Conservation (phyloP, 1,140 invertebrate genomes). For the Aphaenogaster floridana region DNA sequence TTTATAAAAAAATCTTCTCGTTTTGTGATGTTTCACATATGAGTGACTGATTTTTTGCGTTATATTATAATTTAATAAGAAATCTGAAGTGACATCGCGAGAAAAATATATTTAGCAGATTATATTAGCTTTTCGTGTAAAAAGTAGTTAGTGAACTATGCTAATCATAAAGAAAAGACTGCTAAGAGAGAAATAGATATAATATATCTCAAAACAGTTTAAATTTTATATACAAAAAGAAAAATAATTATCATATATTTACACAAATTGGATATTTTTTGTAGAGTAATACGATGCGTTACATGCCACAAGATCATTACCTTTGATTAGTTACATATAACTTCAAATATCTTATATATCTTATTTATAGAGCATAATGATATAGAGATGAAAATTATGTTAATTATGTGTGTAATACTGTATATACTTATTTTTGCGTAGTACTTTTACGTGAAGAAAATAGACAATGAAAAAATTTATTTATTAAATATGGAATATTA, state of each 20-base stretch:
- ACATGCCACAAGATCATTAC: not conserved
- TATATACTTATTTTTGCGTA: slow-evolving; percentile 34
- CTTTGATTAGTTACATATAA: slow-evolving; percentile 21
- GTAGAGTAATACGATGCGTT: not conserved
- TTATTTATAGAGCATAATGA: slow-evolving; percentile 33
- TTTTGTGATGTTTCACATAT: slow-evolving; percentile 28
- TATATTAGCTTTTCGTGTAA: slow-evolving; percentile 1
- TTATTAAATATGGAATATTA: slow-evolving; percentile 31
- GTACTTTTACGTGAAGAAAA: slow-evolving; percentile 15
- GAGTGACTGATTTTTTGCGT: slow-evolving; percentile 50
- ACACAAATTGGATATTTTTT: slow-evolving; percentile 4
- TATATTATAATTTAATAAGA: slow-evolving; percentile 45
- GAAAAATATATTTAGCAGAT: slow-evolving; percentile 11
- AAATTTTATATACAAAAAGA: slow-evolving; percentile 6
- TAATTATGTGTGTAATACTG: not conserved
- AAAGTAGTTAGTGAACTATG: slow-evolving; percentile 12
- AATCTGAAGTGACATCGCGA: slow-evolving; percentile 63
- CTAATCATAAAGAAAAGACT: slow-evolving; percentile 31
- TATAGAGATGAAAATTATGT: slow-evolving; percentile 2
- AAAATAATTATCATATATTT: slow-evolving; percentile 11
- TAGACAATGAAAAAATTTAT: slow-evolving; percentile 7
- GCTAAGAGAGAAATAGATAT: slow-evolving; percentile 23
- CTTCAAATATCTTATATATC: not conserved
- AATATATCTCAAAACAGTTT: not conserved
- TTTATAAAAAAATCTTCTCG: slow-evolving; percentile 14